These are phyloP conservation scores for Drosophila helvetica DNA, from an alignment of 2,888 invertebrate species.

Conservation along the genomic window DNA sequence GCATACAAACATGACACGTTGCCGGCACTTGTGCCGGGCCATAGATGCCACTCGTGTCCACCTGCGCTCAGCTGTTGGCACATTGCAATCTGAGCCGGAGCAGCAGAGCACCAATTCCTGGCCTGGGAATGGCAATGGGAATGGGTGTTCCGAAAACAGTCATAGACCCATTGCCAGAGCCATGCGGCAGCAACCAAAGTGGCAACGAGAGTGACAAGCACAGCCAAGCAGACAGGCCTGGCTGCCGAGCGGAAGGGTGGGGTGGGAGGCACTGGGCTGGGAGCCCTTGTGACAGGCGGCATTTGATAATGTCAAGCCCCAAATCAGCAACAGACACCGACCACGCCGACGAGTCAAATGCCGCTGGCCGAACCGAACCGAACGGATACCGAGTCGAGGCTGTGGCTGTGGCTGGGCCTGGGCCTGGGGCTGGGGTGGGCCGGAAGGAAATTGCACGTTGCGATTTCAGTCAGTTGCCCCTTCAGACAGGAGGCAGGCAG, in stretches of 20 bases:
- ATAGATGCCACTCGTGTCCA: constrained; percentile 61
- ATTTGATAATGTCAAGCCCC: constrained; percentile 78
- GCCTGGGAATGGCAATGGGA: no score
- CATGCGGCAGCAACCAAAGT: constrained; percentile 37
- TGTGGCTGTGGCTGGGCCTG: no score
- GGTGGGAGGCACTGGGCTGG: background rate
- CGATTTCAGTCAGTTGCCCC: constrained; percentile 60
- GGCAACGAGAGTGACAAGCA: constrained; percentile 42
- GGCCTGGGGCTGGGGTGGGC: background rate
- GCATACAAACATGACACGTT: constrained; percentile 74
- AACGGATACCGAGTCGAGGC: background rate
- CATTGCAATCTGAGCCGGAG: constrained; percentile 28
- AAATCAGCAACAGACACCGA: constrained; percentile 62
- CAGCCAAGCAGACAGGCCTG: background rate
- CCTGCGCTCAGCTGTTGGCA: constrained; percentile 49
- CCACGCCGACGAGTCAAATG: constrained; percentile 8
- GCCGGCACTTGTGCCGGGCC: constrained; percentile 59
- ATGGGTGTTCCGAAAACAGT: constrained; percentile 43
- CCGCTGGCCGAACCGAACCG: background rate
- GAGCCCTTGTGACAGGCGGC: constrained; percentile 57
- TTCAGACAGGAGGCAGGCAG: constrained; percentile 22
- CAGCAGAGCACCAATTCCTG: constrained; percentile 18
- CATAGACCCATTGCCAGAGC: constrained; percentile 16
- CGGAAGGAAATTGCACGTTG: constrained; percentile 69
- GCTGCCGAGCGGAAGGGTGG: background rate